Evolutionary conservation across 2,888 invertebrate genomes (phyloP).

Genomic region (Ornithoptera alexandrae): DNA sequence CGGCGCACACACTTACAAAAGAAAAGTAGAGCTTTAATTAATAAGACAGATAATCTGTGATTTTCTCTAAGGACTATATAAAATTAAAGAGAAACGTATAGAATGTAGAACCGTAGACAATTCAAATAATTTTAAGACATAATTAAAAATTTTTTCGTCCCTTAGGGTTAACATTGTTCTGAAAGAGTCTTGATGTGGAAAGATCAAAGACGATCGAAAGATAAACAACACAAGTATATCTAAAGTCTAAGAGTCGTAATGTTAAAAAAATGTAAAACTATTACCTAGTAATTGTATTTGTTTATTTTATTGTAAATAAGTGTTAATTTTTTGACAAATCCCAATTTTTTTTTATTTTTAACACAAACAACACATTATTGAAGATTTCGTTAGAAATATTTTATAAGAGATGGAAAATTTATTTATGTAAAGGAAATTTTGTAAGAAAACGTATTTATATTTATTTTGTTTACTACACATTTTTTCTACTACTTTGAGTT

Average conservation of each 20-base stretch:
- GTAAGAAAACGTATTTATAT: too few relatives aligned
- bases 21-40: too few relatives aligned
- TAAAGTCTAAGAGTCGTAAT: not conserved
- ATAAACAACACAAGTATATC: not conserved
- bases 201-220: conserved; percentile 1
- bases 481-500: too few relatives aligned
- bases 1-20: too few relatives aligned
- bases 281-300: not conserved
- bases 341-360: too few relatives aligned
- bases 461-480: too few relatives aligned
- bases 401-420: too few relatives aligned
- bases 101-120: not conserved
- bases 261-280: too few relatives aligned
- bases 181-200: not conserved
- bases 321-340: too few relatives aligned
- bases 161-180: conserved; percentile 1
- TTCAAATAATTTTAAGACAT: conserved; percentile 2
- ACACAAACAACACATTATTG: too few relatives aligned
- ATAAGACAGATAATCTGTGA: not conserved
- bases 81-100: not conserved
- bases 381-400: too few relatives aligned
- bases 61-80: not conserved
- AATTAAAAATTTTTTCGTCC: conserved; percentile 2
- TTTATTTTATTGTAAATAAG: not conserved
- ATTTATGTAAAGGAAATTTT: too few relatives aligned